These are phyloP conservation scores for Bucco capensis DNA, from an alignment of 2,113 vertebrate species.

Conservation along the genomic window DNA sequence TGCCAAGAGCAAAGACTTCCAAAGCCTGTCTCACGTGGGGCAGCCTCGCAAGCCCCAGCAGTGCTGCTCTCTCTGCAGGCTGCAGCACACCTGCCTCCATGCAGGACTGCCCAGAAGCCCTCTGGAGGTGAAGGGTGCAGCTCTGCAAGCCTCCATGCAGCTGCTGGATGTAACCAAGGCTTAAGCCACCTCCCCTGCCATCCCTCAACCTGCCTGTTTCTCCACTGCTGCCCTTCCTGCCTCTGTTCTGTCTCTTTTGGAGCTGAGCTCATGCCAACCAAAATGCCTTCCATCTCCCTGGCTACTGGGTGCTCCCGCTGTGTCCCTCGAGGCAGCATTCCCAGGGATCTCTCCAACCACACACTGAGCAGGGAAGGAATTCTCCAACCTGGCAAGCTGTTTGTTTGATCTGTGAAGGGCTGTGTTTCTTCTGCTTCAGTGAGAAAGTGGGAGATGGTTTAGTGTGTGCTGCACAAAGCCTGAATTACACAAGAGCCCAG, in stretches of 20 bases:
- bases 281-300: neutral
- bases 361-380: too few species aligned
- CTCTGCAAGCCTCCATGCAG: neutral
- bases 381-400: too few species aligned
- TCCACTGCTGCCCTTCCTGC: neutral
- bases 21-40: neutral
- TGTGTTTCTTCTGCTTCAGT: too few species aligned
- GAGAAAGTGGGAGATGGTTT: too few species aligned
- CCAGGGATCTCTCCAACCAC: too few species aligned
- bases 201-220: rapidly evolving
- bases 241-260: neutral
- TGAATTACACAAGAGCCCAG: too few species aligned
- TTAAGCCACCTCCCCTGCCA: neutral
- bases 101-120: neutral
- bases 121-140: neutral
- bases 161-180: neutral
- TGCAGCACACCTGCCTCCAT: neutral
- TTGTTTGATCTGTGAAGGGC: too few species aligned
- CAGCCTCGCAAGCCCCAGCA: neutral
- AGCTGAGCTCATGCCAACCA: neutral
- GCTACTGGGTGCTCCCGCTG: neutral
- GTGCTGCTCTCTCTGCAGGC: neutral
- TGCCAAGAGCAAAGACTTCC: neutral
- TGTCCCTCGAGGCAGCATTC: too few species aligned
- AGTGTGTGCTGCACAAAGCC: too few species aligned